Evolutionary conservation across 2,888 invertebrate genomes (phyloP).

Genomic region (Chrysolina oricalcia): DNA sequence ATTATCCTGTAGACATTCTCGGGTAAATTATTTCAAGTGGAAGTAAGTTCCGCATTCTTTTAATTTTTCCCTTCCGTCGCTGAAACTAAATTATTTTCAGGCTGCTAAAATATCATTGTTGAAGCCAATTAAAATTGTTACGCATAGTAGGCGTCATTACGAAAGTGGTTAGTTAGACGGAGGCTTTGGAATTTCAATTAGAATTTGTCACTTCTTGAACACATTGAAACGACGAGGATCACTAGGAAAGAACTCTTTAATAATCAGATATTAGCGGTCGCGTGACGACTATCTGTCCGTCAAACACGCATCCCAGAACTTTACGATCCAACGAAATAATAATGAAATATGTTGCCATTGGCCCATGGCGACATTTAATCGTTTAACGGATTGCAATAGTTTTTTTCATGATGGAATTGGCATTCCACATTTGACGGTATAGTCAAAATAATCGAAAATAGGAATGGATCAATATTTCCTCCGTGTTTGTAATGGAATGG

Average conservation of each 20-base stretch:
- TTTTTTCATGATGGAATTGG: slow-evolving; percentile 3
- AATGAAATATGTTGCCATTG: slow-evolving; percentile 43
- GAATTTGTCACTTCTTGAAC: slow-evolving; percentile 71
- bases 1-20: slow-evolving; percentile 48
- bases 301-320: slow-evolving; percentile 55
- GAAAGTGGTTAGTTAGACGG: slow-evolving; percentile 66
- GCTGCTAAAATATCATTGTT: slow-evolving; percentile 65
- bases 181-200: slow-evolving; percentile 71
- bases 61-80: slow-evolving; percentile 45
- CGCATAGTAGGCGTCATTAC: slow-evolving; percentile 68
- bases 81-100: slow-evolving; percentile 52
- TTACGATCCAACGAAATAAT: slow-evolving; percentile 35
- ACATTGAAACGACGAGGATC: slow-evolving; percentile 64
- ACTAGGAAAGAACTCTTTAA: slow-evolving; percentile 57
- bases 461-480: background rate
- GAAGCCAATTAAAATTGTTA: slow-evolving; percentile 70
- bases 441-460: background rate
- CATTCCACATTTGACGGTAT: background rate
- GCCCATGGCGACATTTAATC: slow-evolving; percentile 39
- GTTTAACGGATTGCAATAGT: slow-evolving; percentile 23
- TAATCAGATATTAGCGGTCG: slow-evolving; percentile 60
- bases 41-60: slow-evolving; percentile 51
- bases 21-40: slow-evolving; percentile 49
- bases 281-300: slow-evolving; percentile 52
- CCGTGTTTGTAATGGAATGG: no score